These are phyloP conservation scores for Asbolus verrucosus DNA, from an alignment of 1,140 invertebrate species.

Conservation along the genomic window DNA sequence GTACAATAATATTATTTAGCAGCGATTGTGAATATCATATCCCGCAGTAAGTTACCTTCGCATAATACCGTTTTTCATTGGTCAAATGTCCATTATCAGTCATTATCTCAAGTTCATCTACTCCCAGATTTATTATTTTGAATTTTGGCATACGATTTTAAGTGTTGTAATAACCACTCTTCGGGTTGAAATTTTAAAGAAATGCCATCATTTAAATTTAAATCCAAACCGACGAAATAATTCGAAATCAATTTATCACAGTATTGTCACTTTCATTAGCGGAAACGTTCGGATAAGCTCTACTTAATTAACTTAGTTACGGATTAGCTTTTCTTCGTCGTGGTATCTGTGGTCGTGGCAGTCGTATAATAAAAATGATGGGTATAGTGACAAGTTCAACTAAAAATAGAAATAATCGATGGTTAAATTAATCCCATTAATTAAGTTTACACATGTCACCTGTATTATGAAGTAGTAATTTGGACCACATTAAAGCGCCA, in stretches of 20 bases:
- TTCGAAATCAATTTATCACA: neutral
- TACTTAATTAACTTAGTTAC: neutral
- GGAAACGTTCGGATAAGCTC: too few relatives aligned
- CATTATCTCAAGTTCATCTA: slow-evolving; percentile 62
- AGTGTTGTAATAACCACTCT: too few relatives aligned
- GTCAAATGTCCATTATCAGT: slow-evolving; percentile 58
- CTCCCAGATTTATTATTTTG: slow-evolving; percentile 45
- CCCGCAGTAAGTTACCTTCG: slow-evolving; percentile 59
- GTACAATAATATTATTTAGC: slow-evolving; percentile 49
- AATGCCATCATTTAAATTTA: too few relatives aligned
- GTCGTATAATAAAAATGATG: slow-evolving; percentile 40
- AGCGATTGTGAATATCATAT: slow-evolving; percentile 56
- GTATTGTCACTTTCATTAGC: neutral
- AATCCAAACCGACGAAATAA: neutral
- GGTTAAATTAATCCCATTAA: slow-evolving; percentile 51
- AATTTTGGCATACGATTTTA: slow-evolving; percentile 29
- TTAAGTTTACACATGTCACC: slow-evolving; percentile 45
- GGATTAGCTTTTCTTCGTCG: slow-evolving; percentile 22
- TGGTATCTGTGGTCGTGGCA: slow-evolving; percentile 32
- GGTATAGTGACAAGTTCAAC: slow-evolving; percentile 46
- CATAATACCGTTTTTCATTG: slow-evolving; percentile 52
- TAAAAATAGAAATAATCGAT: slow-evolving; percentile 56
- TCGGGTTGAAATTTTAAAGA: slow-evolving; percentile 5
- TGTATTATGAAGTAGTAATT: slow-evolving; percentile 41
- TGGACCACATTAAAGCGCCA: slow-evolving; percentile 35